Evolutionary conservation across 2,113 vertebrate species (phyloP).

Genomic region (Alces alces): DNA sequence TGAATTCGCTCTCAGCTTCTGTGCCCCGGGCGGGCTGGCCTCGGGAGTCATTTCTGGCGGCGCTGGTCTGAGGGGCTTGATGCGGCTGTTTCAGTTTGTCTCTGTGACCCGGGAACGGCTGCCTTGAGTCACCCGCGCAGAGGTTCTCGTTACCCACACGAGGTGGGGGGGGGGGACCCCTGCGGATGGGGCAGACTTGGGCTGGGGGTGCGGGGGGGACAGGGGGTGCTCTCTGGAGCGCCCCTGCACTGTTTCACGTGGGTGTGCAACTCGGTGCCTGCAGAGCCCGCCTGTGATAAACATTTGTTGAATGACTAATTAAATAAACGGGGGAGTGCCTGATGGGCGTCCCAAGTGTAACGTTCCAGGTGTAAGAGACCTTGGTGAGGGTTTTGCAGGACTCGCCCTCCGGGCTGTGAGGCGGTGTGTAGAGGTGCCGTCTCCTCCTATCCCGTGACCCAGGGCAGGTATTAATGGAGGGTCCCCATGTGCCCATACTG

Average conservation of each 20-base stretch:
- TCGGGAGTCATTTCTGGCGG: rapidly evolving
- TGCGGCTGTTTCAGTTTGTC: neutral
- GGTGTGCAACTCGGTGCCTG: neutral
- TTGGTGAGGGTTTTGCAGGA: neutral
- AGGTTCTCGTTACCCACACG: rapidly evolving
- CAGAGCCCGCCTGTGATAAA: too few relatives aligned
- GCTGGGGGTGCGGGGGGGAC: neutral
- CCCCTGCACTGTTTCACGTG: rapidly evolving
- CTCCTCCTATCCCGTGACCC: rapidly evolving
- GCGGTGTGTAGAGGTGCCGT: neutral
- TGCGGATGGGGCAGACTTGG: rapidly evolving
- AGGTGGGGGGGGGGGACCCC: rapidly evolving
- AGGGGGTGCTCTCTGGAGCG: neutral
- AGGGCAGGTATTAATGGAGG: neutral
- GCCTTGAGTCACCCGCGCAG: neutral
- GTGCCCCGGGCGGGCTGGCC: neutral
- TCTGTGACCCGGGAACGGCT: neutral
- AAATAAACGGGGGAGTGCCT: neutral
- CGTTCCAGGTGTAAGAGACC: neutral
- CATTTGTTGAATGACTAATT: neutral
- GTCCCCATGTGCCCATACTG: rapidly evolving
- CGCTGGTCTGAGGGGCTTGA: neutral
- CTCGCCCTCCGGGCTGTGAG: neutral
- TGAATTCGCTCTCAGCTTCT: too few relatives aligned
- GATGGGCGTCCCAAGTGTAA: neutral